phyloP scores from a whole-genome alignment of 2,888 invertebrate species.

The Drosophila subquinaria region DNA sequence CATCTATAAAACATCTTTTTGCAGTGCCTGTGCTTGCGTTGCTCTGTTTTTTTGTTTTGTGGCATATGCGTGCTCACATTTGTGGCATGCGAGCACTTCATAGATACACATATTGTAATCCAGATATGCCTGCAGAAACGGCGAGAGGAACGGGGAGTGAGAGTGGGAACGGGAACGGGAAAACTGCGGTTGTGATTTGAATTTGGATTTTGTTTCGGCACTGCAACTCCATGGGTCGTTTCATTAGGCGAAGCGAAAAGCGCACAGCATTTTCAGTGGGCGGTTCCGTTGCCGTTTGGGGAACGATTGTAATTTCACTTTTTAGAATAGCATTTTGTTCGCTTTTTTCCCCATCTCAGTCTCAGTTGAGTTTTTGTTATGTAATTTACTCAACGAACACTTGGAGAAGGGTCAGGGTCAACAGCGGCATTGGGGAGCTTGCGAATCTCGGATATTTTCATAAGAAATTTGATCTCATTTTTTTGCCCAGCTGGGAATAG shows the following conservation, averaged over 20 bases:
- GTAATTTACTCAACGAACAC: conserved; percentile 32
- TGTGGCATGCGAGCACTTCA: conserved; percentile 70
- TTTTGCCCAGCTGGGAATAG: neutral
- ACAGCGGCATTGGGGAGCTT: neutral
- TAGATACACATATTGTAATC: conserved; percentile 61
- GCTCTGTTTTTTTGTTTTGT: conserved; percentile 15
- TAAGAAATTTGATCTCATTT: conserved; percentile 18
- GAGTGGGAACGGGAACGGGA: neutral
- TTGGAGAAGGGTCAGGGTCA: conserved; percentile 46
- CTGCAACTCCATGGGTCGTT: conserved; percentile 41
- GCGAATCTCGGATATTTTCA: conserved; percentile 3
- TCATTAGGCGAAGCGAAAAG: conserved; percentile 44
- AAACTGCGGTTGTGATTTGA: conserved; percentile 46
- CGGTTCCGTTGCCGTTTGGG: conserved; percentile 43
- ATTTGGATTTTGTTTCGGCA: conserved; percentile 45
- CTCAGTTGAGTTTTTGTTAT: conserved; percentile 2
- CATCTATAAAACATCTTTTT: conserved; percentile 60
- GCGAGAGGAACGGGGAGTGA: too few relatives aligned
- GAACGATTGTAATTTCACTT: conserved; percentile 60
- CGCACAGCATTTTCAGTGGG: conserved; percentile 19
- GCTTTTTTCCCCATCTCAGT: neutral
- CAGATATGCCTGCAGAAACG: conserved; percentile 25
- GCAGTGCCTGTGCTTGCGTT: conserved; percentile 31
- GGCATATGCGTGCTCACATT: conserved; percentile 42
- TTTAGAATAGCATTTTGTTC: conserved; percentile 29